phyloP scores from a whole-genome alignment of 2,888 invertebrate genomes.

The Drosophila setosimentum region DNA sequence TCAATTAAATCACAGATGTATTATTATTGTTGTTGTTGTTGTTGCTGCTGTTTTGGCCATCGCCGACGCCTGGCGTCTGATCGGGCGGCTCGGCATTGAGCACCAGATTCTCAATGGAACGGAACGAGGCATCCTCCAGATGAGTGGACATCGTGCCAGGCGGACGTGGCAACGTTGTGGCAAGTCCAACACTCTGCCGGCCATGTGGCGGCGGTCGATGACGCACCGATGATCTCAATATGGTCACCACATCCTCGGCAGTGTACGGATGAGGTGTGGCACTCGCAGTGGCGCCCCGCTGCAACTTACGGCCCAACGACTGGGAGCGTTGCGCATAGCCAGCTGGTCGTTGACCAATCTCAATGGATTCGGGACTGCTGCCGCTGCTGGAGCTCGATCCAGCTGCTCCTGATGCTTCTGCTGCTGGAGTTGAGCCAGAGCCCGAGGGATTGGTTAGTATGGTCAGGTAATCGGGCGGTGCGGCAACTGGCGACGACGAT shows the following conservation, averaged over 20 bases:
- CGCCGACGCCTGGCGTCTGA: constrained; percentile 77
- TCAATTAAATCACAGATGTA: constrained; percentile 84
- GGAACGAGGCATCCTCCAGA: constrained; percentile 71
- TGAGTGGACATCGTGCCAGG: constrained; percentile 66
- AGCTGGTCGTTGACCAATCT: constrained; percentile 68
- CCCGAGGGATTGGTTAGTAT: constrained; percentile 69
- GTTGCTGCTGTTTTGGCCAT: constrained; percentile 33
- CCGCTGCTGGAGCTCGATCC: constrained; percentile 36
- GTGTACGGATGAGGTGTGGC: constrained; percentile 73
- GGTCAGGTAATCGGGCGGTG: constrained; percentile 82
- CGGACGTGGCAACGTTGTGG: constrained; percentile 63
- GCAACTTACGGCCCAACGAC: constrained; percentile 76
- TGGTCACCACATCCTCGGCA: constrained; percentile 83
- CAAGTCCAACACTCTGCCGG: constrained; percentile 30
- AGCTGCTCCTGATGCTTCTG: constrained; percentile 47
- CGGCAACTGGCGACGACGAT: constrained; percentile 57
- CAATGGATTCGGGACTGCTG: constrained; percentile 71
- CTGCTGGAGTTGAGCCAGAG: constrained; percentile 14
- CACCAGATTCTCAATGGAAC: constrained; percentile 83
- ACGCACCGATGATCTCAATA: constrained; percentile 80
- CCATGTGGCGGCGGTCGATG: constrained; percentile 46
- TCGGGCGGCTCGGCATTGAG: constrained; percentile 83
- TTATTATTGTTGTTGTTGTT: constrained; percentile 35
- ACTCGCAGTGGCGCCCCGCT: constrained; percentile 29
- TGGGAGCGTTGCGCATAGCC: constrained; percentile 73